phyloP scores from a whole-genome alignment of 2,888 invertebrate species.

The Hypolimnas misippus region DNA sequence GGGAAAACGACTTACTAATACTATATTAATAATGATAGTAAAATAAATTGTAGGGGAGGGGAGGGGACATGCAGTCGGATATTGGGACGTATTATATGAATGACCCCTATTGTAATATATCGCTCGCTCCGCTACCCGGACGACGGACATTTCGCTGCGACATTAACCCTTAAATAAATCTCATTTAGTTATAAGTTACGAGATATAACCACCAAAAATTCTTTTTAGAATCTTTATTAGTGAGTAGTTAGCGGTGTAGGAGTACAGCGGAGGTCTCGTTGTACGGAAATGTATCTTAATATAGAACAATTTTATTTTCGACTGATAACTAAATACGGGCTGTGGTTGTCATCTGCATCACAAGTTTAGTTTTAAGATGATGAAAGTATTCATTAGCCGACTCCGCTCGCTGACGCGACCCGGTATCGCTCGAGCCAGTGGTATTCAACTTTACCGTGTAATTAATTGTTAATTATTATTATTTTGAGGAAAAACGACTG shows the following conservation, averaged over 20 bases:
- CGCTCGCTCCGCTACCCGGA: background rate
- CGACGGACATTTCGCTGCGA: conserved; percentile 16
- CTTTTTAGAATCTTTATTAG: conserved; percentile 60
- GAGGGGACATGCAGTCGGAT: no score
- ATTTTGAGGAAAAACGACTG: conserved; percentile 1
- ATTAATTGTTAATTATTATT: conserved; percentile 3
- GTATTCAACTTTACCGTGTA: conserved; percentile 6
- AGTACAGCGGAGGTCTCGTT: conserved; percentile 35
- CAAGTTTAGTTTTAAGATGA: conserved; percentile 48
- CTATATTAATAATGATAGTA: no score
- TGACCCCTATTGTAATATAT: conserved; percentile 8
- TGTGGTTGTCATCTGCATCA: conserved; percentile 73
- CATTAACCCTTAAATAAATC: conserved; percentile 54
- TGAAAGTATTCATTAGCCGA: background rate
- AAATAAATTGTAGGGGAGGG: no score
- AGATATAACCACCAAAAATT: conserved; percentile 80
- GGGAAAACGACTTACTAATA: no score
- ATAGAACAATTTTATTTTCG: conserved; percentile 35
- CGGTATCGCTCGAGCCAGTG: background rate
- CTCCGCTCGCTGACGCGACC: background rate
- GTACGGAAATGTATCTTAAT: conserved; percentile 30
- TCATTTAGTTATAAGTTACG: conserved; percentile 79
- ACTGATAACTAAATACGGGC: conserved; percentile 51
- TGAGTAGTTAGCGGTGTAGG: conserved; percentile 44
- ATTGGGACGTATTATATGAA: no score